These are phyloP conservation scores for Sipha maydis DNA, from an alignment of 2,888 invertebrate genomes.

Conservation along the genomic window DNA sequence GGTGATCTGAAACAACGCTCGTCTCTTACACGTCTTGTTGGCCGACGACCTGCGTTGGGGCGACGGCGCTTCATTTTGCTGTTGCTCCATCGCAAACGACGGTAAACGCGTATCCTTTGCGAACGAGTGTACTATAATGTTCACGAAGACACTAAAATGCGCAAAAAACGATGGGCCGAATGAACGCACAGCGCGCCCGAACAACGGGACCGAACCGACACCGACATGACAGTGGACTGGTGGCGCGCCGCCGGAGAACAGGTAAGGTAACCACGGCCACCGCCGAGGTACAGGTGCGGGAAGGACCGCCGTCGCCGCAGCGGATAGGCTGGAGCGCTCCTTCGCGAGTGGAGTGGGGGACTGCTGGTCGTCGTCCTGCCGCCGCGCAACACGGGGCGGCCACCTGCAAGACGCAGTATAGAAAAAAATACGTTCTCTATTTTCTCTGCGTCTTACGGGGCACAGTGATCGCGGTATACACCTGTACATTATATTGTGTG, in stretches of 20 bases:
- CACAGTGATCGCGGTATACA: not conserved
- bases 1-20: conserved; percentile 78
- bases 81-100: conserved; percentile 65
- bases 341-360: not conserved
- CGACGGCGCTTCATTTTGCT: conserved; percentile 72
- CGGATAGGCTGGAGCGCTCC: not conserved
- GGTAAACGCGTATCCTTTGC: not conserved
- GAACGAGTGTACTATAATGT: too few species aligned
- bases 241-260: conserved; percentile 62
- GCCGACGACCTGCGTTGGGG: conserved; percentile 68
- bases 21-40: conserved; percentile 63
- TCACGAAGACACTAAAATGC: not conserved
- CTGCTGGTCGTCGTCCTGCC: not conserved
- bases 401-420: not conserved
- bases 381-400: not conserved
- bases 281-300: conserved; percentile 35
- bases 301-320: conserved; percentile 27
- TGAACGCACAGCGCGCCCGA: not conserved
- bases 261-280: conserved; percentile 25
- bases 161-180: not conserved
- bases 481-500: not conserved
- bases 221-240: conserved; percentile 54
- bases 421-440: not conserved
- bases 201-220: conserved; percentile 22
- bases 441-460: not conserved